Evolutionary conservation across 2,797 vertebrate genomes (phyloP), one percentile per base, ranked within the genome.

Genomic region (Neosalanx taihuensis): DNA sequence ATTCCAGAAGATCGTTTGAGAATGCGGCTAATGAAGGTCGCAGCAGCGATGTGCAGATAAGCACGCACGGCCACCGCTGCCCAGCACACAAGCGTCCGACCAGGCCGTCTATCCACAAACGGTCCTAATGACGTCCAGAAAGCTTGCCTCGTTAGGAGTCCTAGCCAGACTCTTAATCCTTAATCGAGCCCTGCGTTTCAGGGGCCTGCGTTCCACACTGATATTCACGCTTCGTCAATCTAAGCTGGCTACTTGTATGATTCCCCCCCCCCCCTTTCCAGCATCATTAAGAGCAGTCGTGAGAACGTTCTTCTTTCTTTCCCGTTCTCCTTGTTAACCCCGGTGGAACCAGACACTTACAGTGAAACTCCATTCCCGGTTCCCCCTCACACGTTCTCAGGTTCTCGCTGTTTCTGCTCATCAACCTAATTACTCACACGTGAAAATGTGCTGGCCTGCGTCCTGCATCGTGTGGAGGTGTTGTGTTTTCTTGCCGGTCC

Each of bases 211-310:
- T 78, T 84, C 78, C 63, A 29, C 72, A 67, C 18, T 74, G 69
- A 87, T 79, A 69, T 89, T 88, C 83, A 89, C 29, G 83, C 89
- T 89, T 79, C 68, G 67, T 72, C 84, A 85, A 83, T 80, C 79
- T 90, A 87, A 91, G 84, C 78, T 67, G 73, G 75, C 74, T 72
- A 70, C 63, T 80, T 83, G 67, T 86, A 46, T 64, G 69, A 74
- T 77, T 76, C 71, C 74, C 72, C 79, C 64, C 64, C 76, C 57
- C 77, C 71, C 74, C 72, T 79, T 65, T 65, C 76, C 57, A 76
- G 81, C 71, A 83, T 84, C 74, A 84, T 90, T 79, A 81, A 79
- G 76, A 79, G 58, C 67, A 66, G 69, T 76, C 53, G 30, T 82
- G 81, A 78, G 81, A 86, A 86, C 70, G 67, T 41, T 35, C 69